phyloP scores from a whole-genome alignment of 2,888 invertebrate genomes.

The Watsonalla binaria region DNA sequence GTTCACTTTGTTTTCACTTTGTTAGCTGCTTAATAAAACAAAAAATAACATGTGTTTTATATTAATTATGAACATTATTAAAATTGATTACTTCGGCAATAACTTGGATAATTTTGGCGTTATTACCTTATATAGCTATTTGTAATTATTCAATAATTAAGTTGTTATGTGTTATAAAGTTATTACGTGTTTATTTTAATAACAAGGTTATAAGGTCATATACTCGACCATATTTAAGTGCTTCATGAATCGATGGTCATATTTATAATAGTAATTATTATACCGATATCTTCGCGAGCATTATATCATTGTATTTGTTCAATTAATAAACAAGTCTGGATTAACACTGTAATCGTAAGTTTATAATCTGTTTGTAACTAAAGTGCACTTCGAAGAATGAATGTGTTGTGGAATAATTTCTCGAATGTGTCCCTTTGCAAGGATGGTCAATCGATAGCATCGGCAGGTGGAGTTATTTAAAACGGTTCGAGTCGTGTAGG shows the following conservation, averaged over 20 bases:
- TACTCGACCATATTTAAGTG: background rate
- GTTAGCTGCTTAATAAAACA: background rate
- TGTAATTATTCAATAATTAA: slow-evolving; percentile 26
- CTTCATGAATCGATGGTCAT: background rate
- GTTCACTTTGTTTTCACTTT: background rate
- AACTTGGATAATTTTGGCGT: slow-evolving; percentile 20
- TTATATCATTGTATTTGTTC: background rate
- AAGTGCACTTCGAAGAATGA: slow-evolving; percentile 12
- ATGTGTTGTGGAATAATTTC: slow-evolving; percentile 15
- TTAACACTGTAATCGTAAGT: no score
- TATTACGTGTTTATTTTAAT: slow-evolving; percentile 11
- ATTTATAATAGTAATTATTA: background rate
- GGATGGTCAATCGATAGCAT: slow-evolving; percentile 50
- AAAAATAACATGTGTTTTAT: background rate
- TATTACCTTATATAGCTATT: slow-evolving; percentile 16
- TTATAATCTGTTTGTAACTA: slow-evolving; percentile 7
- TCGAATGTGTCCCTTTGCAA: slow-evolving; percentile 25
- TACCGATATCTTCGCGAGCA: background rate
- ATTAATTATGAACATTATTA: slow-evolving; percentile 8
- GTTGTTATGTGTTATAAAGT: slow-evolving; percentile 19
- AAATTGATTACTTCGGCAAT: slow-evolving; percentile 19
- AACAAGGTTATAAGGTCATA: background rate
- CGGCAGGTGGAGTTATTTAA: slow-evolving; percentile 49
- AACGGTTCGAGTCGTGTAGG: slow-evolving; percentile 45
- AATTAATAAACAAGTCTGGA: background rate